Percentiles rank a stretch among this genome's conserved stretches.
Evolutionary conservation across 1,140 invertebrate genomes (phyloP).

Genomic region (Saccostrea glomerata): DNA sequence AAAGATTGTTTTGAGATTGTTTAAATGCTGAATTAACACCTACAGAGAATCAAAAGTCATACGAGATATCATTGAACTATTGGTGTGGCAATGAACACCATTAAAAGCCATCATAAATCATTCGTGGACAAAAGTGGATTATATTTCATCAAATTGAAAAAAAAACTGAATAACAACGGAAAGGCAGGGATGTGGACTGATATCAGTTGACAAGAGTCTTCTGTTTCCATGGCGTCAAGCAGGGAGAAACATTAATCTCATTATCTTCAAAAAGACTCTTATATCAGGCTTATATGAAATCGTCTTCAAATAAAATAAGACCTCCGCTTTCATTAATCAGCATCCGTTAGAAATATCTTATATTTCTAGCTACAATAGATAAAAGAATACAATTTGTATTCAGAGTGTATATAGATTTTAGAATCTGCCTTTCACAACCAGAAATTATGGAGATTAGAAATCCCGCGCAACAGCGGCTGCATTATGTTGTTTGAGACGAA

Average conservation of each 20-base stretch:
- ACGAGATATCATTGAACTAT: background rate
- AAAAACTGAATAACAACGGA: background rate
- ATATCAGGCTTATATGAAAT: slow-evolving; percentile 30
- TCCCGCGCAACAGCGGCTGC: background rate
- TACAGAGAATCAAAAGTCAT: too few relatives aligned
- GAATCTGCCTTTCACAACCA: background rate
- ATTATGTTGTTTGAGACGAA: background rate
- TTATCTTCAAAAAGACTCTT: slow-evolving; percentile 15
- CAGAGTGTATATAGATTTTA: background rate
- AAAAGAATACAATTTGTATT: background rate
- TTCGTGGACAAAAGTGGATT: background rate
- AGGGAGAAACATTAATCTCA: slow-evolving; percentile 11
- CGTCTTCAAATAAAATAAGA: slow-evolving; percentile 4
- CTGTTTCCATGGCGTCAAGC: slow-evolving; percentile 18
- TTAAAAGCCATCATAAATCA: slow-evolving; percentile 5
- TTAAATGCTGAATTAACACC: too few relatives aligned
- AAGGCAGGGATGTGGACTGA: background rate
- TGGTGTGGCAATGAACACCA: background rate
- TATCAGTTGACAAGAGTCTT: background rate
- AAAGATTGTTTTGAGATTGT: too few relatives aligned
- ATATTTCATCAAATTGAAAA: slow-evolving; percentile 6
- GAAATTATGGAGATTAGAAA: background rate
- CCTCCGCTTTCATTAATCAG: background rate
- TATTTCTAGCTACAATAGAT: background rate
- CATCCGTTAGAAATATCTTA: slow-evolving; percentile 20